phyloP scores from a whole-genome alignment of 1,140 invertebrate genomes.

The Zaprionus ghesquierei region DNA sequence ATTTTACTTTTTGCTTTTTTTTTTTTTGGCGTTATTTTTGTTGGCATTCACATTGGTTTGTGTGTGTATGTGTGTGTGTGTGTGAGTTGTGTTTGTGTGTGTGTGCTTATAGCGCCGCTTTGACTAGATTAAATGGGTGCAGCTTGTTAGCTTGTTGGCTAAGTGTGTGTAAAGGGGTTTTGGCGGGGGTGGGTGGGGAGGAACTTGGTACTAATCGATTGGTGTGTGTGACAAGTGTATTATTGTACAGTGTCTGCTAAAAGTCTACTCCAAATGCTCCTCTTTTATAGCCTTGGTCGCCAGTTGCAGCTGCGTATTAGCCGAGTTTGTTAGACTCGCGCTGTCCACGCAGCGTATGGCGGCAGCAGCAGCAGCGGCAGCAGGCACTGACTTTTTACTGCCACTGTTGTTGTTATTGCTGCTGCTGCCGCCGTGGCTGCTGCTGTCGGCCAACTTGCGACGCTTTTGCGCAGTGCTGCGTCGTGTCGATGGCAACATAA shows the following conservation, averaged over 20 bases:
- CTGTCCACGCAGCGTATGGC: slow-evolving; percentile 60
- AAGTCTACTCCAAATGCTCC: slow-evolving; percentile 54
- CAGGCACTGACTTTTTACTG: slow-evolving; percentile 7
- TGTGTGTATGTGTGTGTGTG: slow-evolving; percentile 13
- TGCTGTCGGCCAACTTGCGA: slow-evolving; percentile 36
- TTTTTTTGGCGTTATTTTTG: slow-evolving; percentile 22
- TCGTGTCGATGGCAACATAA: slow-evolving; percentile 45
- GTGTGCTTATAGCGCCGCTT: slow-evolving; percentile 44
- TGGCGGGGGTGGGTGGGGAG: too few relatives aligned
- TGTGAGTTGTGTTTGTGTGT: slow-evolving; percentile 9
- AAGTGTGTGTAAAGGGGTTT: too few relatives aligned
- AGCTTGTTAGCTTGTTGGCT: slow-evolving; percentile 18
- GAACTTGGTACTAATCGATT: background rate
- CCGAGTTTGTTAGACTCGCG: slow-evolving; percentile 49
- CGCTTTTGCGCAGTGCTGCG: slow-evolving; percentile 35
- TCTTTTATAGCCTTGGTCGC: slow-evolving; percentile 60
- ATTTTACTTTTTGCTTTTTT: background rate
- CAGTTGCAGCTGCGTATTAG: slow-evolving; percentile 42
- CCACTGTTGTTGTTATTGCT: background rate
- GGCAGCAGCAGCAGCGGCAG: slow-evolving; percentile 12
- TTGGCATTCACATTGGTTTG: slow-evolving; percentile 55
- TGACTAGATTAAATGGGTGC: slow-evolving; percentile 62
- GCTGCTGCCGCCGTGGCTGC: background rate
- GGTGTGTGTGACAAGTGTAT: slow-evolving; percentile 12
- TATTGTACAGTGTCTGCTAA: background rate